Base-by-base conservation (phyloP, 2,797 vertebrate genomes). In the Smutsia temminckii region DNA sequence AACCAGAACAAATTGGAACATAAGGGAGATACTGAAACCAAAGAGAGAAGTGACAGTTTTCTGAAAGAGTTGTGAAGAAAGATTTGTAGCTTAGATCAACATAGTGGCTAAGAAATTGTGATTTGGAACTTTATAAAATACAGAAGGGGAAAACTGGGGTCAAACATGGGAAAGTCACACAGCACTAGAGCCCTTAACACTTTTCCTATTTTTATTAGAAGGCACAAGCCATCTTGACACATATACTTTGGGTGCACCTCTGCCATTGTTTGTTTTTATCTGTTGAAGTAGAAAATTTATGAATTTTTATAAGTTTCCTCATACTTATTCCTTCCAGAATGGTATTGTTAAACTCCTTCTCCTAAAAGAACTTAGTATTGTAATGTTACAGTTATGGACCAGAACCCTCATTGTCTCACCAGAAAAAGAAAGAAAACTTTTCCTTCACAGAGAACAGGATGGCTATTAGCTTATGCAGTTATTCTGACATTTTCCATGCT, bases 201-300 rank as follows among this genome's bases (percentile, higher is more conserved):
- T 12, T 86, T 77, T 75, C 34, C n/a, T 46, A 42, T 77, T 89
- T 85, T 84, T 77, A 63, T 59, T 64, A 79, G 91, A 81, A 96
- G 79, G 6, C 17, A 77, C 72, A 93, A 77, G 17, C 4, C 32
- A 81, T 23, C 80, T 68, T 87, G 55, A 85, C 18, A 77, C 46
- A 40, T 51, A 27, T 32, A 81, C 69, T 51, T 64, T 3, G 11
- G 16, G 0, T 27, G 57, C 21, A 18, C 51, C 16, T 64, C 55
- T 89, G 59, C 27, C 51, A 64, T 12, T 25, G 16, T 53, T 93
- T 85, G 6, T 12, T 88, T 88, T 93, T 27, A 74, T n/a, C 23
- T 49, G 8, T 53, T 42, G 17, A 93, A 59, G 61, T 18, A 87
- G 7, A 80, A 86, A 49, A 55, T 72, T 14, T 72, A 53, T 71